Evolutionary conservation across 2,888 invertebrate species (phyloP), one percentile per base, ranked within the genome.

Genomic region (Mythimna loreyi): DNA sequence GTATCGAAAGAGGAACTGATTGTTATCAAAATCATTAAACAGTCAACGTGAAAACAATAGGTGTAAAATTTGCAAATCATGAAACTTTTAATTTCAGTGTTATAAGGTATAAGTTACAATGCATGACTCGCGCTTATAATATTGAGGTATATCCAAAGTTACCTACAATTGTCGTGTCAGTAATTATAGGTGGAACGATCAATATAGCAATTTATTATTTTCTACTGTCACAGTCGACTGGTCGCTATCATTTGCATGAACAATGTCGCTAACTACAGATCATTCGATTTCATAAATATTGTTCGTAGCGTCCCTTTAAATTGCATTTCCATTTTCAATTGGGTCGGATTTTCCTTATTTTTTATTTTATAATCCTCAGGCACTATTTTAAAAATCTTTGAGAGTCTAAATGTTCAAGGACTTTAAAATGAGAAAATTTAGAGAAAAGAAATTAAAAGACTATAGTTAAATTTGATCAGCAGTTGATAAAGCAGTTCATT

Each of bases 211-310:
- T 80, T 80, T 82, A 80, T 56, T 62, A 72, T 77, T 83, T 83
- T 83, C 84, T 83, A 83, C 21, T 80, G 68, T 80, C 28, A 55
- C 43, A 60, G 67, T 69, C 69, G 58, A 80, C 53, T 80, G 67
- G 25, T 1, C 19, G 30, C 70, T 45, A 53, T 67, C 68, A 69
- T 82, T 82, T 81, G 60, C 80, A 69, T 76, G 67, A 60, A 59
- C 62, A 60, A 40, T 71, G 72, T 63, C 45, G 62, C 58, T 76
- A 76, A 71, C 62, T 66, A 52, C 50, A 52, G 52, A 71, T 76
- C 36, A 3, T 57, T 66, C 33, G 59, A 71, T 79, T 76, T 72
- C 76, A 72, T 75, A 65, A 56, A 73, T 63, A 60, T 52, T 50
- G 25, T 2, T 16, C 16, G 19, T 11, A 19, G 16, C 4, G 0